Conservation (phyloP, 2,797 vertebrate species). For the Vultur gryphus region DNA sequence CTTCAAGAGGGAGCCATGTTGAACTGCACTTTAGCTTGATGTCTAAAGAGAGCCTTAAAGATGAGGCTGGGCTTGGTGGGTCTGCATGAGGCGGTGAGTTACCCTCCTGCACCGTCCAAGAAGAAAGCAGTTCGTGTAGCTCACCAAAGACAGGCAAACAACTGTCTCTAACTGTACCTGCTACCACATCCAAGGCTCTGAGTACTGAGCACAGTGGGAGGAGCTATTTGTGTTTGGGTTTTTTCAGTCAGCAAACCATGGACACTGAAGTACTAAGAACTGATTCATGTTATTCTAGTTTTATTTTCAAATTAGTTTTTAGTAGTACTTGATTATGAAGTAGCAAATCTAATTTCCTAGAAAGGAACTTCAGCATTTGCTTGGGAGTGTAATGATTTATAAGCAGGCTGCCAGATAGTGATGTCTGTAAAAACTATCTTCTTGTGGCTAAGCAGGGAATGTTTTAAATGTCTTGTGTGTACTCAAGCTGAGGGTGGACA, state of each 20-base stretch:
- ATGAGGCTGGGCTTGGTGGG: not conserved
- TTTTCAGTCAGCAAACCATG: not conserved
- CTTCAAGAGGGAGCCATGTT: not conserved
- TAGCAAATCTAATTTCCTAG: conserved; percentile 16
- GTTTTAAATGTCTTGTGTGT: not conserved
- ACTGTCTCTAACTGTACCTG: not conserved
- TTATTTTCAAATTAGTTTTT: conserved; percentile 5
- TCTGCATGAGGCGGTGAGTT: not conserved
- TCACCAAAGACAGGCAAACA: not conserved
- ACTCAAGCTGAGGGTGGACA: not conserved
- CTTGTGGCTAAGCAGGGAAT: not conserved
- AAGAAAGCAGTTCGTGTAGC: not conserved
- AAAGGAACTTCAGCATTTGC: not conserved
- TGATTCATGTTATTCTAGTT: not conserved
- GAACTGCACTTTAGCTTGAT: not conserved
- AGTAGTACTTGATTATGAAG: not conserved
- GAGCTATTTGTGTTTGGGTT: not conserved
- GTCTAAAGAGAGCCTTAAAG: not conserved
- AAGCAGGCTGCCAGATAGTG: not conserved
- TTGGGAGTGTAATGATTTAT: not conserved
- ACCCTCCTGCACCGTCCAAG: not conserved
- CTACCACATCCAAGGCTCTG: not conserved
- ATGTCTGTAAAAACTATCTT: not conserved
- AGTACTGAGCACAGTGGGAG: not conserved
- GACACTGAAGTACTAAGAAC: not conserved